Evolutionary conservation across 2,797 vertebrate genomes (phyloP).

Genomic region (Brachymystax lenok): DNA sequence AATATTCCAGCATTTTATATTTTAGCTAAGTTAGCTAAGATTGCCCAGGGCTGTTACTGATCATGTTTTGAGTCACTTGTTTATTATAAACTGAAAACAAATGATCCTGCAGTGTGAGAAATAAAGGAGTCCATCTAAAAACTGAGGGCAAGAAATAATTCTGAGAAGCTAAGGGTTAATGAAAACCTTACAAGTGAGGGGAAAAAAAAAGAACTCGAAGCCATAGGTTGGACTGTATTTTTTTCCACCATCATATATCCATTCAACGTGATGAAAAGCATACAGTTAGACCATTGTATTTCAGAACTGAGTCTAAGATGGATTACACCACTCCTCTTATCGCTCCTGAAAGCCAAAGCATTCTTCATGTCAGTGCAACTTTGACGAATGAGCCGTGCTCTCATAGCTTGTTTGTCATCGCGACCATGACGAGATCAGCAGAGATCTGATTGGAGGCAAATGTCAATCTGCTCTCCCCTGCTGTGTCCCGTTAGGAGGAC

Average conservation of each 20-base stretch:
- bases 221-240: conserved; percentile 26
- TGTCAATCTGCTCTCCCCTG: conserved; percentile 37
- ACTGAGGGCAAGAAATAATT: not conserved
- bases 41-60: not conserved
- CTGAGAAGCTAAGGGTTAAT: not conserved
- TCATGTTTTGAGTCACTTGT: not conserved
- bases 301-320: conserved; percentile 55
- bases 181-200: not conserved
- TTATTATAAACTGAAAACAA: not conserved
- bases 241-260: conserved; percentile 33
- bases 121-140: not conserved
- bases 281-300: conserved; percentile 53
- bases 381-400: conserved; percentile 60
- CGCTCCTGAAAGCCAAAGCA: conserved; percentile 57
- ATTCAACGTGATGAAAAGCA: conserved; percentile 61
- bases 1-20: not conserved
- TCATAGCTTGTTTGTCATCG: conserved; percentile 66
- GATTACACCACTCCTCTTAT: conserved; percentile 58
- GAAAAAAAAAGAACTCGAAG: conserved; percentile 1
- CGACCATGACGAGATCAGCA: conserved; percentile 47
- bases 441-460: conserved; percentile 44
- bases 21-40: not conserved
- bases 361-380: conserved; percentile 58
- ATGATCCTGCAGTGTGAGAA: not conserved
- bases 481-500: conserved; percentile 1